Evolutionary conservation across 2,797 vertebrate genomes (phyloP).

Genomic region (Arctocebus calabarensis): DNA sequence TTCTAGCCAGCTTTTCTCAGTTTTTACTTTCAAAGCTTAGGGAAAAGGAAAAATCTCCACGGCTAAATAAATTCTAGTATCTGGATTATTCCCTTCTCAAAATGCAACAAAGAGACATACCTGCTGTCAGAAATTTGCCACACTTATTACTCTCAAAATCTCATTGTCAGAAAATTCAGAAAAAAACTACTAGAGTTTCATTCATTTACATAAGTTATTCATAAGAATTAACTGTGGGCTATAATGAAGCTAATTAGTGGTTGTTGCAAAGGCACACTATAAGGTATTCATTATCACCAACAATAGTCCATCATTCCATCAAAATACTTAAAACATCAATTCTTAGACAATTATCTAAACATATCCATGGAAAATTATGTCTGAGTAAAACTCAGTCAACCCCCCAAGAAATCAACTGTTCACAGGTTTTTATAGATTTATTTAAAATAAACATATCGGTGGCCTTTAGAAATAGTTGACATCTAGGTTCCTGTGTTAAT

Average conservation of each 20-base stretch:
- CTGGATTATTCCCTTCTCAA: slow-evolving; percentile 80
- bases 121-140: slow-evolving; percentile 82
- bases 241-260: slow-evolving; percentile 78
- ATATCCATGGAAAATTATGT: slow-evolving; percentile 58
- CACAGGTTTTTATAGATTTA: not conserved
- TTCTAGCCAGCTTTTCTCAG: slow-evolving; percentile 78
- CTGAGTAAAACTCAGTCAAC: slow-evolving; percentile 72
- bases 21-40: slow-evolving; percentile 78
- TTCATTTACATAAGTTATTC: slow-evolving; percentile 74
- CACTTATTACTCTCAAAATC: slow-evolving; percentile 43
- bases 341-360: slow-evolving; percentile 81
- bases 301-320: slow-evolving; percentile 75
- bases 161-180: slow-evolving; percentile 77
- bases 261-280: slow-evolving; percentile 62
- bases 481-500: not conserved
- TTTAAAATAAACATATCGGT: slow-evolving; percentile 41
- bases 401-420: slow-evolving; percentile 47
- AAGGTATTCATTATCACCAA: slow-evolving; percentile 74
- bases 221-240: slow-evolving; percentile 69
- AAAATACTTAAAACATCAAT: slow-evolving; percentile 83
- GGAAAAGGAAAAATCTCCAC: slow-evolving; percentile 75
- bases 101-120: slow-evolving; percentile 80
- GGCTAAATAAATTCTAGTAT: slow-evolving; percentile 83
- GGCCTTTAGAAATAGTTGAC: not conserved
- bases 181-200: slow-evolving; percentile 59